Conservation (phyloP, 2,113 vertebrate genomes). For the Dunckerocampus dactyliophorus region DNA sequence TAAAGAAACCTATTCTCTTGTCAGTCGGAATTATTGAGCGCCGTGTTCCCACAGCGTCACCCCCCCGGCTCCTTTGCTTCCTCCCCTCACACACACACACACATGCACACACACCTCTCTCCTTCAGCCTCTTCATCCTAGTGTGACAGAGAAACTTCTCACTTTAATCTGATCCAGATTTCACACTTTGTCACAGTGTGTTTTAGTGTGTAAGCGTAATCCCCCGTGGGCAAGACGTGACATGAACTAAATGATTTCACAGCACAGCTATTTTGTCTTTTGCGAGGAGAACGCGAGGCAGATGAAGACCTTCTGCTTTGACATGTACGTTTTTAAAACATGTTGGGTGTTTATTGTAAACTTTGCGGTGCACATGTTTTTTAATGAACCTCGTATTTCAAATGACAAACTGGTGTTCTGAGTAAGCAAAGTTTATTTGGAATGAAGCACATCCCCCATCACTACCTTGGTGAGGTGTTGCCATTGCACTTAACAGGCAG, state of each 20-base stretch:
- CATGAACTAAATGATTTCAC: constrained; percentile 68
- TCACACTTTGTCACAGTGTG: constrained; percentile 68
- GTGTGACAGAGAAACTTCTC: constrained; percentile 40
- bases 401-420: not conserved
- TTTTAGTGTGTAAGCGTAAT: constrained; percentile 55
- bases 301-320: constrained; percentile 10
- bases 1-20: constrained; percentile 74
- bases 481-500: too few species aligned
- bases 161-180: constrained; percentile 65
- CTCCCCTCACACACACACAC: not conserved
- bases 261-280: constrained; percentile 58
- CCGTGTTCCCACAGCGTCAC: constrained; percentile 60
- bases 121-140: constrained; percentile 2
- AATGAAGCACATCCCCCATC: too few species aligned
- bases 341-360: not conserved
- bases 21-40: constrained; percentile 70
- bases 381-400: not conserved
- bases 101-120: constrained; percentile 4
- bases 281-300: constrained; percentile 5
- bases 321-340: not conserved
- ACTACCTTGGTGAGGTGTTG: too few species aligned
- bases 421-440: too few species aligned
- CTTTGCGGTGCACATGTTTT: not conserved
- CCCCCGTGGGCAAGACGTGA: constrained; percentile 62
- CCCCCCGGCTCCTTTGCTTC: constrained; percentile 13